Evolutionary conservation across 2,888 invertebrate genomes (phyloP), one percentile per base, ranked within the genome.

Genomic region (Augiades crinisus): DNA sequence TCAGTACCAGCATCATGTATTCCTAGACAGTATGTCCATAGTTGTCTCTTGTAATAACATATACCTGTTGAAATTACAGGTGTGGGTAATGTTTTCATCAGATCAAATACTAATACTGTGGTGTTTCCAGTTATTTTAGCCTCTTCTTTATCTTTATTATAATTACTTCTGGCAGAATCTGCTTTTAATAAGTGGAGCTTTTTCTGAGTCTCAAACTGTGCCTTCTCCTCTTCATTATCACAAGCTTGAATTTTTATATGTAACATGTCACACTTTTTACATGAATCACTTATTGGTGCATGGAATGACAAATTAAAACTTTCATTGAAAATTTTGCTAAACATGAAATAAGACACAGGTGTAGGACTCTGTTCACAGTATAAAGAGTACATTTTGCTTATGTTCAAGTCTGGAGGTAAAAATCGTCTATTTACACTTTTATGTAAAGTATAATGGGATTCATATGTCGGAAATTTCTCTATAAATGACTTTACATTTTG

Each of bases 1-100:
- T 21, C 64, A 37, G 24, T 58, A 58, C 8, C n/a, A 7, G 17
- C 16, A 17, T 34, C 7, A 8, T 34, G 34, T 5, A 34, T 34
- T n/a, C 34, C 34, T n/a, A 34, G 8, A 34, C 34, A 34, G 4
- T 34, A 34, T 5, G 34, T 34, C 34, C 34, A 34, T 8, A 54
- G 37, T 43, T 65, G 62, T 5, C 61, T 54, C 41, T 65, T 63
- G 41, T 68, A 61, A 46, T 62, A 67, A 21, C 52, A 54, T 33
- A 66, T 52, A 14, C 62, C 64, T n/a, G 64, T 66, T 7, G 53
- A 45, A 17, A 58, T 38, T 19, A 55, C 46, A 12, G 58, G 55
- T 14, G 59, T 62, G 33, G 58, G 63, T 53, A 38, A 61, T 5
- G 47, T 64, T 47, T 62, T 62, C 57, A 61, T 59, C 22, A 62